A percentile compares a stretch with the other conserved stretches of the same genome.
phyloP scores from a whole-genome alignment of 2,797 vertebrate genomes.

The Anolis apletophallus region DNA sequence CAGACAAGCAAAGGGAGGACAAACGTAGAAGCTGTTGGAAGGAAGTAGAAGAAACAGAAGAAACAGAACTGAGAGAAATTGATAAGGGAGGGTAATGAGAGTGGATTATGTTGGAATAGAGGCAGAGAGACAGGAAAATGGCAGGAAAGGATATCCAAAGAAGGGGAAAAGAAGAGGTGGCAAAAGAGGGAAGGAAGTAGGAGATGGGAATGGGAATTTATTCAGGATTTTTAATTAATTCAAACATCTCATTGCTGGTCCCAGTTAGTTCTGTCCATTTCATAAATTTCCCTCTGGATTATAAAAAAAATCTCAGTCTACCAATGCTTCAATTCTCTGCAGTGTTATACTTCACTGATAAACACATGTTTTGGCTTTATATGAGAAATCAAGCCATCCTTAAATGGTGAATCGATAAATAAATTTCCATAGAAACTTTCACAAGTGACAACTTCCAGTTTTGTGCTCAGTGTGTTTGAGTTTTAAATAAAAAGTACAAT shows the following conservation, averaged over 20 bases:
- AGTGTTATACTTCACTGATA: not conserved
- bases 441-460: not conserved
- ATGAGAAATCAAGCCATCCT: not conserved
- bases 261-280: not conserved
- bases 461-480: not conserved
- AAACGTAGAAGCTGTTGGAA: not conserved
- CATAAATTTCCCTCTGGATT: not conserved
- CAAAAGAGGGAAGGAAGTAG: not conserved
- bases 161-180: not conserved
- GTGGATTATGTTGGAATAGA: not conserved
- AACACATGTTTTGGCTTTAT: not conserved
- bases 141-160: not conserved
- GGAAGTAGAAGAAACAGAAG: not conserved
- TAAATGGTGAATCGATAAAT: not conserved
- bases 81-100: no score
- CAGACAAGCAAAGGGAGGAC: not conserved
- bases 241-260: not conserved
- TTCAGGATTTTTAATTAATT: not conserved
- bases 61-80: no score
- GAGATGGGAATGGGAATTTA: not conserved
- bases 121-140: not conserved
- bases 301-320: not conserved
- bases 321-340: no score
- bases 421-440: not conserved
- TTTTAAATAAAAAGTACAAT: not conserved